A percentile compares a stretch with the other conserved stretches of the same genome.
phyloP scores from a whole-genome alignment of 1,140 invertebrate species.

The Piezodorus guildinii region DNA sequence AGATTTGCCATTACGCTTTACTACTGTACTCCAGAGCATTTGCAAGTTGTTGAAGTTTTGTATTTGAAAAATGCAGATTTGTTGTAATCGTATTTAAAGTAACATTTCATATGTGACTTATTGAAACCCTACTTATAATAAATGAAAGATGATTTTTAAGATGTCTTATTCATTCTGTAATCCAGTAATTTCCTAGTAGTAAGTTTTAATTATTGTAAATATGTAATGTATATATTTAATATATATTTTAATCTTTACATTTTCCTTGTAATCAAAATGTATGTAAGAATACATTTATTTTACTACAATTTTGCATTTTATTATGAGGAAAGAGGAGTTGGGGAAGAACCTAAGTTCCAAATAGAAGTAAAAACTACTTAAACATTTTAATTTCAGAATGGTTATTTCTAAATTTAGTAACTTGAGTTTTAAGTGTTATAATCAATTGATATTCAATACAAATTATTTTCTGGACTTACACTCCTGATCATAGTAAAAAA shows the following conservation, averaged over 20 bases:
- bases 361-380: neutral
- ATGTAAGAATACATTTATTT: conserved; percentile 17
- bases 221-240: conserved; percentile 4
- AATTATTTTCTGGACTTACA: too few relatives aligned
- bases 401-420: too few relatives aligned
- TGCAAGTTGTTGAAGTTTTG: conserved; percentile 10
- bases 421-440: too few relatives aligned
- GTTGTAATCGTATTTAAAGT: conserved; percentile 14
- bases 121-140: conserved; percentile 10
- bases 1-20: conserved; percentile 17
- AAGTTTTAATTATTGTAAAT: conserved; percentile 8
- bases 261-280: conserved; percentile 16
- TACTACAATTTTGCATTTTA: conserved; percentile 14
- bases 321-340: conserved; percentile 7
- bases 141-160: conserved; percentile 16
- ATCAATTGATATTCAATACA: too few relatives aligned
- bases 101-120: conserved; percentile 14
- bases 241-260: neutral
- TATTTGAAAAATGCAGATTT: conserved; percentile 15
- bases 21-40: conserved; percentile 12
- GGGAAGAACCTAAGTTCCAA: neutral
- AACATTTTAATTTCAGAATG: too few relatives aligned
- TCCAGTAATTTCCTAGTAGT: conserved; percentile 13
- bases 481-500: too few relatives aligned
- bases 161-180: conserved; percentile 16